These are phyloP conservation scores for Anthophora plumipes DNA, from an alignment of 2,888 invertebrate species.

Conservation along the genomic window DNA sequence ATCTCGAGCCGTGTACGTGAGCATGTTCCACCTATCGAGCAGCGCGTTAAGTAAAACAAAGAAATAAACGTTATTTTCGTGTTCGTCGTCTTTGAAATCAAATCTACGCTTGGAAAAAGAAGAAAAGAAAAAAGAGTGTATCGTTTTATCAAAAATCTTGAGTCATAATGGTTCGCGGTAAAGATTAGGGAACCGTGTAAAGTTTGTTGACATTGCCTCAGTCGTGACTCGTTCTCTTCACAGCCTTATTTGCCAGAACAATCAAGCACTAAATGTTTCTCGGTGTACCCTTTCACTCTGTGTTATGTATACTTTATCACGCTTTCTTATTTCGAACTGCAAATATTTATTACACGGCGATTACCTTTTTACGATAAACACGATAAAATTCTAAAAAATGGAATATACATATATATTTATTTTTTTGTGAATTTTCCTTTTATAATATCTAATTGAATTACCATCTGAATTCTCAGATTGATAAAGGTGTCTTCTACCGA, in stretches of 20 bases:
- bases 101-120: too few relatives aligned
- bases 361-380: not conserved
- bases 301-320: conserved; percentile 52
- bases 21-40: conserved; percentile 38
- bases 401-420: too few relatives aligned
- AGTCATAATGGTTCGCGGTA: not conserved
- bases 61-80: conserved; percentile 5
- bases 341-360: conserved; percentile 11
- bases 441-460: too few relatives aligned
- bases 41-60: conserved; percentile 25
- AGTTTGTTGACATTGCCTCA: conserved; percentile 76
- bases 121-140: too few relatives aligned
- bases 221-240: conserved; percentile 82
- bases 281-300: conserved; percentile 32
- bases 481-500: not conserved
- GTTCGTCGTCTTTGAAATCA: too few relatives aligned
- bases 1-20: conserved; percentile 38
- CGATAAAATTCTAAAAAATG: too few relatives aligned
- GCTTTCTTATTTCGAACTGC: conserved; percentile 42
- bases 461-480: too few relatives aligned
- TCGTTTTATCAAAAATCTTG: not conserved
- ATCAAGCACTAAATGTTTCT: conserved; percentile 49
- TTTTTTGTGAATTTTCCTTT: too few relatives aligned
- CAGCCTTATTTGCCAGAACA: conserved; percentile 80
- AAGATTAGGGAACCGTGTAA: conserved; percentile 9